Evolutionary conservation across 30 jellyfish, hydroid and myxozoan species (phyloP).

Genomic region (Rhopilema esculentum): DNA sequence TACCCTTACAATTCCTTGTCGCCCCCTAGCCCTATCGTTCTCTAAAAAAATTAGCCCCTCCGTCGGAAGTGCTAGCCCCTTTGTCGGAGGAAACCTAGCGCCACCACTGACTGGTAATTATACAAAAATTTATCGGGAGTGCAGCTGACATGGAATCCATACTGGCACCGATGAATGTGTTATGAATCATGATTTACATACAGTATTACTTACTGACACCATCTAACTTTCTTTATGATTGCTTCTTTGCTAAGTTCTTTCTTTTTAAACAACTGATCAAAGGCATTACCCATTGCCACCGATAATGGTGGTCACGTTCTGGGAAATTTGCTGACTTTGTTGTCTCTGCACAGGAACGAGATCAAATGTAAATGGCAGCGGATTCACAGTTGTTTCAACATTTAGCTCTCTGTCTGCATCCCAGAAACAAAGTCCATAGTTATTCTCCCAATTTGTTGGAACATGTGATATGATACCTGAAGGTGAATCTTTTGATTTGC

Average conservation of each 20-base stretch:
- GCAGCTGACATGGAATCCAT: too few relatives aligned
- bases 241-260: neutral
- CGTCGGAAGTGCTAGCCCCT: too few relatives aligned
- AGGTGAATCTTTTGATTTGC: neutral
- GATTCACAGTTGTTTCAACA: too few relatives aligned
- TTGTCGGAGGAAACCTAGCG: too few relatives aligned
- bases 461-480: neutral
- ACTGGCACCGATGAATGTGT: too few relatives aligned
- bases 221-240: slow-evolving; percentile 10
- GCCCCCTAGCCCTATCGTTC: too few relatives aligned
- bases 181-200: too few relatives aligned
- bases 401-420: neutral
- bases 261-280: neutral
- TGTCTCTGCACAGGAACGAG: neutral
- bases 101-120: too few relatives aligned
- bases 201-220: slow-evolving; percentile 2
- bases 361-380: neutral
- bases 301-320: too few relatives aligned
- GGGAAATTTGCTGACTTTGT: neutral
- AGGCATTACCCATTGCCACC: neutral
- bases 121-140: too few relatives aligned
- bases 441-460: neutral
- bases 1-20: too few relatives aligned
- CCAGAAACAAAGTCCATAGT: neutral
- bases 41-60: too few relatives aligned